phyloP scores from a whole-genome alignment of 92 coral and sea anemone genomes.

The Blastomussa wellsi region DNA sequence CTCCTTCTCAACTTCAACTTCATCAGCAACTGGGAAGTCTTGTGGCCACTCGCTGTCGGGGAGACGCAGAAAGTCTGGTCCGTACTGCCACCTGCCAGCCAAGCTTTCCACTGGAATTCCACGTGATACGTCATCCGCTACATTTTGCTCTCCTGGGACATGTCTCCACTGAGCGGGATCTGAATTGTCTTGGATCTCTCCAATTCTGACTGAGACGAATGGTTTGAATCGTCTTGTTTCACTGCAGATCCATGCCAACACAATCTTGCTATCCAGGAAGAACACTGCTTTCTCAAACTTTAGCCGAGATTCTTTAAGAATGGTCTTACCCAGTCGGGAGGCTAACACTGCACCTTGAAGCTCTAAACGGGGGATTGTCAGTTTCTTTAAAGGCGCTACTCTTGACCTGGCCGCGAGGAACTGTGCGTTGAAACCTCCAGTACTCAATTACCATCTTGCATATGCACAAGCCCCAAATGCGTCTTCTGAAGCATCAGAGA shows the following conservation, averaged over 20 bases:
- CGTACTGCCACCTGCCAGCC: slow-evolving; percentile 35
- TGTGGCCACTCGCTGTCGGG: slow-evolving; percentile 43
- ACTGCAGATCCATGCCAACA: slow-evolving; percentile 37
- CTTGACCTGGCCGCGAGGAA: slow-evolving; percentile 13
- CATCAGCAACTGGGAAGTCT: not conserved
- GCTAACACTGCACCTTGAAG: slow-evolving; percentile 23
- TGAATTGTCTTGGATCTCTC: slow-evolving; percentile 43
- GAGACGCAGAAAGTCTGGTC: slow-evolving; percentile 35
- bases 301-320: slow-evolving; percentile 25
- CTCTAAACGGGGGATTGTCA: slow-evolving; percentile 12
- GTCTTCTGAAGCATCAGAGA: too few species aligned
- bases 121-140: slow-evolving; percentile 47
- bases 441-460: slow-evolving; percentile 10
- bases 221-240: slow-evolving; percentile 38
- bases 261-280: slow-evolving; percentile 12
- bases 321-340: slow-evolving; percentile 12
- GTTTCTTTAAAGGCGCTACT: slow-evolving; percentile 15
- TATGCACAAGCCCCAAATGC: slow-evolving; percentile 42
- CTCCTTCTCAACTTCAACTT: not conserved
- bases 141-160: slow-evolving; percentile 25
- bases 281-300: slow-evolving; percentile 33
- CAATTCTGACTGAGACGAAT: slow-evolving; percentile 40
- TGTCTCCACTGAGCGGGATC: slow-evolving; percentile 49
- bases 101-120: slow-evolving; percentile 25
- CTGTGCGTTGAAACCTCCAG: not conserved